Evolutionary conservation across 2,888 invertebrate species (phyloP), one percentile per base, ranked within the genome.

Genomic region (Cerceris rybyensis): DNA sequence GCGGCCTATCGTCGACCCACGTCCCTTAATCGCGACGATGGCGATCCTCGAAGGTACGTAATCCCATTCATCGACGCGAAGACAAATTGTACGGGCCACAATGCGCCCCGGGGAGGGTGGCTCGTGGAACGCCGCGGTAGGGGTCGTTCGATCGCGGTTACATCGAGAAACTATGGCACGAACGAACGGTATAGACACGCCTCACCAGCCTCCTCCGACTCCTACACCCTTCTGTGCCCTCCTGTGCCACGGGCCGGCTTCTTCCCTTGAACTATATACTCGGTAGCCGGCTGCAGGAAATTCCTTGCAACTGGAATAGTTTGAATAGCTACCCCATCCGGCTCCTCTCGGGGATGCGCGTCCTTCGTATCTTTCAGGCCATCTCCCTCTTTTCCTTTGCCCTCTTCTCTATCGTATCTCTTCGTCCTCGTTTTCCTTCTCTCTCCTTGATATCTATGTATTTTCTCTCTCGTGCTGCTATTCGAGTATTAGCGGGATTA

Each of bases 231-330:
- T 50, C 50, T 67, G 60, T 7, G 16, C 66, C 0, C 43, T 49
- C 9, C 8, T 49, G 49, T 46, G 14, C 57, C 6, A 49, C 49
- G 59, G 57, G 9, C 6, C 58, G 11, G 43, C 49, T 43, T 16
- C 14, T 57, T 66, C 54, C 65, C 77, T 68, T 63, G 59, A 70
- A 75, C 71, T 76, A 71, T 79, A 79, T 69, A 70, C 71, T 59
- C 73, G 69, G 71, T 71, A 70, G 70, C 68, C 68, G 63, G 80
- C 61, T 77, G 75, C 80, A 78, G 78, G 83, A 77, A 86, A 87
- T 87, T 86, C 86, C 86, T 84, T 70, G 76, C 85, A 80, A 72
- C 86, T 85, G 71, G 87, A 87, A 86, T 87, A 86, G 86, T 86
- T 87, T 83, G 84, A 87, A 86, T 87, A 86, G 82, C 87, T 85